Evolutionary conservation across 2,113 vertebrate genomes (phyloP), one percentile per base, ranked within the genome.

Genomic region (Trematocara variabile): DNA sequence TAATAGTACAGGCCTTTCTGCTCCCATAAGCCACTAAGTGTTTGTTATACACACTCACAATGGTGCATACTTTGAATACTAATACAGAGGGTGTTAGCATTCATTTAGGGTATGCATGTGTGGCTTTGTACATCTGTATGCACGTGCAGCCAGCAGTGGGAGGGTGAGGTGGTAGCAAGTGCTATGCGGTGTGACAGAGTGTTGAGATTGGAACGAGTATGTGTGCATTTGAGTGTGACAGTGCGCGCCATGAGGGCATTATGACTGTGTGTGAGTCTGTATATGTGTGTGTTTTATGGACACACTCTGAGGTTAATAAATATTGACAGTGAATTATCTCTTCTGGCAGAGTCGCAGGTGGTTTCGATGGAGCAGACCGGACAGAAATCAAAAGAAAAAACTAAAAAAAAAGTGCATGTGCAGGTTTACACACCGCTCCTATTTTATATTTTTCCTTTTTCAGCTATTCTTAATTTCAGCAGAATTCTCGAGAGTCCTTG

Each of bases 301-400:
- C 39, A 90, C 39, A 78, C 68, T 83, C 85, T 89, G 91, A 94
- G 89, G 93, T 94, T 96, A 95, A 96, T 94, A 93, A 93, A 95
- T 96, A 96, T 93, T 94, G 95, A 96, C 94, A 94, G 94, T 86
- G 92, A 95, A 95, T 95, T 94, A 95, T 95, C 93, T 94, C 90
- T 84, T 91, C 89, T 90, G 91, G 90, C 85, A 92, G 90, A 93
- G 94, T 93, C 91, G 88, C 95, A 96, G 96, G 94, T 96, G 93
- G 92, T 88, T 91, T 92, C 63, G 65, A 87, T 44, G 58, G 70
- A 90, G 82, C 77, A 81, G 86, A 94, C 94, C 93, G 79, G 93
- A 95, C 93, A 30, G 70, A 75, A 50, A 93, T 90, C 88, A 85
- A 73, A 55, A 39, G 16, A 6, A 55, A 37, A 25, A 84, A 65